Evolutionary conservation across 1,140 invertebrate genomes (phyloP).

Genomic region (Eumeta japonica): DNA sequence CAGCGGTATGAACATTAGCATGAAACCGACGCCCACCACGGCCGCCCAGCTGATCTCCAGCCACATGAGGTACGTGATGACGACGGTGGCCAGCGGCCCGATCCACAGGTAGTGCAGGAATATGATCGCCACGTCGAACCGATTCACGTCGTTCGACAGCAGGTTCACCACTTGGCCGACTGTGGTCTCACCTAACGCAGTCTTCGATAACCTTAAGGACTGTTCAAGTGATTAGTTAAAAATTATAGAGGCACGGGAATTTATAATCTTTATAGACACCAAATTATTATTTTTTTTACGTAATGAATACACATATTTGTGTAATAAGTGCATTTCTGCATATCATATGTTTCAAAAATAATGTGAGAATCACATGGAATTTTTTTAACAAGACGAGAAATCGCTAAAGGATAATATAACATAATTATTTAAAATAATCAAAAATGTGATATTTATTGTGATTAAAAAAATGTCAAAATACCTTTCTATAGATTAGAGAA

Average conservation of each 20-base stretch:
- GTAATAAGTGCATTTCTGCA: too few species aligned
- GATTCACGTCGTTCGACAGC: slow-evolving; percentile 84
- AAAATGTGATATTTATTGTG: too few species aligned
- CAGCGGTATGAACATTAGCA: slow-evolving; percentile 80
- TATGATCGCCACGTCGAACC: slow-evolving; percentile 67
- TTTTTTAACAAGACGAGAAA: neutral
- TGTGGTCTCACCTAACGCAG: slow-evolving; percentile 73
- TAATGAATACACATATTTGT: too few species aligned
- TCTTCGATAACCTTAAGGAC: slow-evolving; percentile 67
- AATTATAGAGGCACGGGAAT: too few species aligned
- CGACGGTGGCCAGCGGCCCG: slow-evolving; percentile 76
- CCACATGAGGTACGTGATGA: slow-evolving; percentile 76
- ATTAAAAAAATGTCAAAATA: too few species aligned
- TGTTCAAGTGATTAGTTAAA: too few species aligned
- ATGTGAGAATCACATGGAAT: too few species aligned
- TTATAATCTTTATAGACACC: too few species aligned
- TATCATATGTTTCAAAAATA: too few species aligned
- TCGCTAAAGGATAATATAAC: slow-evolving; percentile 1
- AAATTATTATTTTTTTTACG: too few species aligned
- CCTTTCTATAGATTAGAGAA: slow-evolving; percentile 81
- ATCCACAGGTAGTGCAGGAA: slow-evolving; percentile 79
- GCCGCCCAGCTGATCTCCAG: slow-evolving; percentile 69
- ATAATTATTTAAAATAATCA: neutral
- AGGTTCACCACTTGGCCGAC: slow-evolving; percentile 89
- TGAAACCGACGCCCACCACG: slow-evolving; percentile 73